Evolutionary conservation across 1,140 invertebrate genomes (phyloP), one percentile per base, ranked within the genome.

Genomic region (Lepidurus arcticus): DNA sequence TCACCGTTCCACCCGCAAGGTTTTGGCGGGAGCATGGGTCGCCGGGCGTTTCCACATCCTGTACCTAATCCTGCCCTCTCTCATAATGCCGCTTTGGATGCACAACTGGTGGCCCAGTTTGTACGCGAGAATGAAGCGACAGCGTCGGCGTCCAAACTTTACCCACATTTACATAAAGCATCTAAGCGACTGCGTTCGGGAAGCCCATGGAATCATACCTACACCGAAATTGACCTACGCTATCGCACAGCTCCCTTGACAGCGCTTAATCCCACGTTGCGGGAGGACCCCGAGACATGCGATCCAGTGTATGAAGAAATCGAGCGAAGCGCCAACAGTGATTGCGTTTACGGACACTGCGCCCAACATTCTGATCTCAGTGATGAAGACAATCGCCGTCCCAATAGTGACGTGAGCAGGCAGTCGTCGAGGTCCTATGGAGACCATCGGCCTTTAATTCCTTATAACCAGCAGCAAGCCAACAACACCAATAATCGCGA

Each of bases 261-360:
- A 73, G 44, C 77, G 6, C n/a, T 78, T 75, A 79, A 73, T 16
- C 44, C 44, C 75, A 79, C 65, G 21, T 78, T 26, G 44, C 65
- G 44, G n/a, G 44, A 78, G 42, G 44, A 75, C 42, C 44, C 65
- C 43, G 75, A 75, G 73, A 47, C 75, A 16, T 76, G 92, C 81
- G 92, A 93, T 82, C 92, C 92, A 0, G 92, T 93, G 1, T 93
- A 93, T 83, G 92, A 93, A 83, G 92, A 93, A 82, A 93, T 93
- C 73, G 92, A 93, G 81, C 87, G 91, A 0, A 86, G 85, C 45
- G 84, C 84, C 78, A 86, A 86, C 81, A 73, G 73, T 80, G 24
- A 76, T 43, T 76, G 47, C 16, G 8, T 44, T 8, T 76, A 47
- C 47, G 43, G 75, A 34, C 77, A 73, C n/a, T 45, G 77, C 53